Base-by-base conservation (phyloP, 2,888 invertebrate species). In the Cephus spinipes region DNA sequence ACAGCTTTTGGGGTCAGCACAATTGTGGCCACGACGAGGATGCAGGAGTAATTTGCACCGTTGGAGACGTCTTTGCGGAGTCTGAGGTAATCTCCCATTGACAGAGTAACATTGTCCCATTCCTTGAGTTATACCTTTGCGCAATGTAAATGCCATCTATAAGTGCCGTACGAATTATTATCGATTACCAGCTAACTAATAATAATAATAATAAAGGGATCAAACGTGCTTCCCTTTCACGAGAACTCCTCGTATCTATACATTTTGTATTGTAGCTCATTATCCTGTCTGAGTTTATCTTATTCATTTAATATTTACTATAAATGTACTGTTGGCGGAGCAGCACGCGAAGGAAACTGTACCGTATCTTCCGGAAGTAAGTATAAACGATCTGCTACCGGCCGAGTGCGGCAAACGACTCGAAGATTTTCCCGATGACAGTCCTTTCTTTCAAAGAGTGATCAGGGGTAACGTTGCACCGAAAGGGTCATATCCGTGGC, bases 21-120 rank as follows among this genome's bases (percentile, higher is more conserved):
- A 96, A 96, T 87, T 96, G 96, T 87, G 93, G 94, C 79, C 96
- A 96, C 89, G 92, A 92, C 12, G 96, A 96, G 90, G 96, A 96
- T 87, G 95, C 95, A 0, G 94, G 94, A 3, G 93, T 96, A 15
- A 88, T 92, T 81, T 92, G 93, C 84, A 82, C 86, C 75, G 86
- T 81, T 73, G 91, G 88, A 77, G 79, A 87, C 32, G 80, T 88
- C 75, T 82, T 75, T 31, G 40, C 83, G 79, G 81, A 85, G 81
- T 81, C 83, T 76, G 85, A 91, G 90, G 90, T 91, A 91, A 69
- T 35, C 35, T 6, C 30, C 15, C 30, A 9, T 30, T 69, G 69
- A 30, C 12, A 69, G 12, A 30, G 31, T 15, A 69, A 30, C 30
- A 12, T 12, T 69, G 0, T 69, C 69, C 6, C 30, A 12, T n/a